Conservation (phyloP, 2,797 vertebrate species). For the Dendrocincla fuliginosa region DNA sequence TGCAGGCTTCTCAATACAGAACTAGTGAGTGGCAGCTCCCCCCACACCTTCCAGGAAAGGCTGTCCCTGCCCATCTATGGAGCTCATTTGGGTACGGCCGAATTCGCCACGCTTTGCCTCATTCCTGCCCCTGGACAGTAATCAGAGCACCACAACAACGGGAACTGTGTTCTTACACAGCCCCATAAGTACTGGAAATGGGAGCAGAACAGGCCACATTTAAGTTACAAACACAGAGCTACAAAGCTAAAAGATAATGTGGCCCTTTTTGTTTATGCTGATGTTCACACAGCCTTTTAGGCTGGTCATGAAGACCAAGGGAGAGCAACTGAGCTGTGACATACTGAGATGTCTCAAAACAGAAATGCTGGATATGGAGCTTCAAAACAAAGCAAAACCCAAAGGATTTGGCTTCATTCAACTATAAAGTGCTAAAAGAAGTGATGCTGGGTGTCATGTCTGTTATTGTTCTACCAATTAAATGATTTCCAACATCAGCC, state of each 20-base stretch:
- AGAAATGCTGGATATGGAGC: background rate
- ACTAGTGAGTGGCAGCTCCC: background rate
- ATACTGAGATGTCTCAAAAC: background rate
- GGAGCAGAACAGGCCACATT: background rate
- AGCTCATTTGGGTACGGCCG: background rate
- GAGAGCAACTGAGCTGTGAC: background rate
- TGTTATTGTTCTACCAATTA: background rate
- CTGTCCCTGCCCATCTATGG: constrained; percentile 46
- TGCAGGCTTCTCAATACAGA: background rate
- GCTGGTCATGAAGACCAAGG: background rate
- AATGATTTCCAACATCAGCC: background rate
- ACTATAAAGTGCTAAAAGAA: background rate
- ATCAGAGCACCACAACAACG: background rate
- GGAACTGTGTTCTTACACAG: background rate
- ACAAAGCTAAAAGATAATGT: background rate
- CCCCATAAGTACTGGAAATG: background rate
- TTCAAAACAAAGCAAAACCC: background rate
- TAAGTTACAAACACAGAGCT: background rate
- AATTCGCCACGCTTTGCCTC: constrained; percentile 29
- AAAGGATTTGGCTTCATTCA: background rate
- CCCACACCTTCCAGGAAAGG: constrained; percentile 30
- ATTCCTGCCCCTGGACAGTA: constrained; percentile 31
- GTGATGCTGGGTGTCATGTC: background rate
- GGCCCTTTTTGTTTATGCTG: background rate
- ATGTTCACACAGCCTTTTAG: background rate